Evolutionary conservation across 2,888 invertebrate genomes (phyloP).

Genomic region (Neoaliturus tenellus): DNA sequence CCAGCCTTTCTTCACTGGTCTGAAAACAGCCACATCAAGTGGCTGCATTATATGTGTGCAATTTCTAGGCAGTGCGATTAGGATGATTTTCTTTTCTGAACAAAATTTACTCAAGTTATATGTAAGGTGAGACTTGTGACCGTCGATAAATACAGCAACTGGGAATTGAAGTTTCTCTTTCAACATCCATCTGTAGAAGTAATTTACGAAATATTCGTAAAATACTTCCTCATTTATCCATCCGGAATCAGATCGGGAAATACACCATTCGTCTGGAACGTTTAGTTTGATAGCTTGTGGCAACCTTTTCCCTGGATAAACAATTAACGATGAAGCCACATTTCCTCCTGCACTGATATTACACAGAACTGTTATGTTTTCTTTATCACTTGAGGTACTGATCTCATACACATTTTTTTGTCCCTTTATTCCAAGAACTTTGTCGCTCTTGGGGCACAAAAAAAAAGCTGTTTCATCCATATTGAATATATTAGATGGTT

Average conservation of each 20-base stretch:
- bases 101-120: conserved; percentile 32
- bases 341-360: conserved; percentile 67
- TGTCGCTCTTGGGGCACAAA: conserved; percentile 69
- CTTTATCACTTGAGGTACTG: conserved; percentile 68
- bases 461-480: conserved; percentile 70
- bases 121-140: conserved; percentile 43
- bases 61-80: conserved; percentile 70
- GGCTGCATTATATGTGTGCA: conserved; percentile 71
- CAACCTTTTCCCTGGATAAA: conserved; percentile 61
- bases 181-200: conserved; percentile 62
- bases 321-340: conserved; percentile 61
- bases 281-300: conserved; percentile 57
- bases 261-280: conserved; percentile 61
- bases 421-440: conserved; percentile 69
- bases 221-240: conserved; percentile 64
- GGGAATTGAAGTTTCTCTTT: conserved; percentile 65
- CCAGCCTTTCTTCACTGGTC: conserved; percentile 69
- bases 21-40: conserved; percentile 70
- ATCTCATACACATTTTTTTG: conserved; percentile 66
- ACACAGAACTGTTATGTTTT: conserved; percentile 67
- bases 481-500: conserved; percentile 68
- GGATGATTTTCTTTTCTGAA: conserved; percentile 26
- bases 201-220: conserved; percentile 63
- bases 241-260: conserved; percentile 61
- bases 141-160: conserved; percentile 64